Percentiles rank a stretch among this genome's conserved stretches.
Conservation (phyloP, 2,797 vertebrate species). For the Sebastes trivittatus region DNA sequence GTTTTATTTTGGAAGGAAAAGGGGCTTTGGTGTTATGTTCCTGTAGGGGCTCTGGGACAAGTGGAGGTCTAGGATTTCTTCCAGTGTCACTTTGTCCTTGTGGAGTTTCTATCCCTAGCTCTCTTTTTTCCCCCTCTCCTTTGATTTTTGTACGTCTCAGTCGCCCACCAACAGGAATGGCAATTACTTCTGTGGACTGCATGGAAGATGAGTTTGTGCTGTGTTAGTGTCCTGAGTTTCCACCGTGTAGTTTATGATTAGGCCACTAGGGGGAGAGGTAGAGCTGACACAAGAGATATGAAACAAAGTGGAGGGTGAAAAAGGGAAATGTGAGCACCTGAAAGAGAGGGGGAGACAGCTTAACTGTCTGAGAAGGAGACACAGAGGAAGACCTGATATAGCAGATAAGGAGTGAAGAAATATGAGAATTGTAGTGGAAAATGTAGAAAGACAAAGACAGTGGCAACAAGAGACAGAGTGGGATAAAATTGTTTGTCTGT, state of each 20-base stretch:
- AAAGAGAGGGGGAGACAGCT: conserved; percentile 3
- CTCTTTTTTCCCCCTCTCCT: neutral
- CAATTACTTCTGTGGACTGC: conserved; percentile 24
- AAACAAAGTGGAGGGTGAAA: conserved; percentile 13
- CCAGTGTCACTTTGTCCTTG: conserved; percentile 77
- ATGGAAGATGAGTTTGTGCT: conserved; percentile 32
- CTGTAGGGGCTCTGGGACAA: conserved; percentile 61
- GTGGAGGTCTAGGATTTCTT: conserved; percentile 67
- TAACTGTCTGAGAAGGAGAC: conserved; percentile 32
- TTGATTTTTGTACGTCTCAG: conserved; percentile 38
- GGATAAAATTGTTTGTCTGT: conserved; percentile 21
- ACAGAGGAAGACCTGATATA: conserved; percentile 8
- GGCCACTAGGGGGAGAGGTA: conserved; percentile 72
- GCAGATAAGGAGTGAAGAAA: conserved; percentile 6
- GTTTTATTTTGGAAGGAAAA: conserved; percentile 70
- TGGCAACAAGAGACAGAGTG: neutral
- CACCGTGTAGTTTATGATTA: conserved; percentile 10
- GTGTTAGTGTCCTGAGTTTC: neutral
- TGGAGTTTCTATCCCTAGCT: conserved; percentile 46
- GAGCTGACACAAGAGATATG: conserved; percentile 34
- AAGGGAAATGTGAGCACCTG: conserved; percentile 29
- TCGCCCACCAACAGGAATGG: conserved; percentile 24
- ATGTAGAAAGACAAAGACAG: neutral
- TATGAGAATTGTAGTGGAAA: neutral
- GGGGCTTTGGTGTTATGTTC: conserved; percentile 73